Conservation (phyloP, 37 sponge, comb jelly and placozoan species). For the Axinella damicornis region DNA sequence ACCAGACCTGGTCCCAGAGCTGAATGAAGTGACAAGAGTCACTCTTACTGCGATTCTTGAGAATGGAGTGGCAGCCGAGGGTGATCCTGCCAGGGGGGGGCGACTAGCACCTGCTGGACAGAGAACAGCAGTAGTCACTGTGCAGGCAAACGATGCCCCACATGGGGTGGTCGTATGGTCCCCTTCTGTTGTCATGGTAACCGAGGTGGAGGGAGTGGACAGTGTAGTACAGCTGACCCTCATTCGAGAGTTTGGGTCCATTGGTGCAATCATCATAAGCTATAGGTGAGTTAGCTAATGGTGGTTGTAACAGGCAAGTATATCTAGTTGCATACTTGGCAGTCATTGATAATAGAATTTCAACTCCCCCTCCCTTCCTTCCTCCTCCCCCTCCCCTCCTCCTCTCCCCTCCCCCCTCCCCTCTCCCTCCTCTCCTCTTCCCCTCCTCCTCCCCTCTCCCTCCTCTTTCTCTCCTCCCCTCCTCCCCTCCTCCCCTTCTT, state of each 20-base stretch:
- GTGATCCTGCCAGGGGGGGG: conserved; percentile 69
- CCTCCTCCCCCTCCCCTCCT: background rate
- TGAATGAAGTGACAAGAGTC: conserved; percentile 74
- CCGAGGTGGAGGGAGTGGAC: conserved; percentile 47
- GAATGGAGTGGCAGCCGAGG: conserved; percentile 69
- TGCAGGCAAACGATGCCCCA: conserved; percentile 86
- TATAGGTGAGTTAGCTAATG: conserved; percentile 41
- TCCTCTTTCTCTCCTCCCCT: background rate
- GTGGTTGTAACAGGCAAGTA: no score
- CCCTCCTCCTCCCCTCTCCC: background rate
- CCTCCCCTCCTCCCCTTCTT: background rate
- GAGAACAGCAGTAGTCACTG: conserved; percentile 68
- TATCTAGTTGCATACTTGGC: no score
- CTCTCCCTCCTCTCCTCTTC: background rate
- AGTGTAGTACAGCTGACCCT: conserved; percentile 62
- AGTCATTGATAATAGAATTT: no score
- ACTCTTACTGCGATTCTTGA: conserved; percentile 52
- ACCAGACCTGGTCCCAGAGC: conserved; percentile 74
- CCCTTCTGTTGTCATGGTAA: conserved; percentile 22
- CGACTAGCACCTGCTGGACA: conserved; percentile 35
- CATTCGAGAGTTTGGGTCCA: conserved; percentile 78
- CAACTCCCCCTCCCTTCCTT: background rate
- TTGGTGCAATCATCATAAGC: conserved; percentile 65
- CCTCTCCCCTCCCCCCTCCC: background rate
- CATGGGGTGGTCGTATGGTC: conserved; percentile 80